Base-by-base conservation (phyloP, 2,797 vertebrate species). In the Xenopus petersii region DNA sequence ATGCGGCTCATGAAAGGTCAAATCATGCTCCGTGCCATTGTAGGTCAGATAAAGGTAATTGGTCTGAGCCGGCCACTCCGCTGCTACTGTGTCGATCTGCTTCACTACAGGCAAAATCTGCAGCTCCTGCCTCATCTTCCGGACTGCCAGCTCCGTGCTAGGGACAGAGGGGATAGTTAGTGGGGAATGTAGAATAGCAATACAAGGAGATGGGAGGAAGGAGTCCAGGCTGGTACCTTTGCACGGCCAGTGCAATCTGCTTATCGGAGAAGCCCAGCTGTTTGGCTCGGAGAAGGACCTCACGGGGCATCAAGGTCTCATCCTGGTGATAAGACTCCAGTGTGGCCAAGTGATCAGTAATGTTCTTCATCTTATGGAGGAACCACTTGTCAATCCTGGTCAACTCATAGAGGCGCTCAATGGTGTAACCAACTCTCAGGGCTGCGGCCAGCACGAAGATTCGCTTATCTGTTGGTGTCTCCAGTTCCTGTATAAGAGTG, bases 31-130 rank as follows among this genome's bases (percentile, higher is more conserved):
- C 0, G 81, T 89, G 47, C 95, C 96, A 0, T 96, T 89, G 84
- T 99, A 99, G 0, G 94, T 99, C 86, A 99, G 88, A 88, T 99
- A 99, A 64, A 99, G 87, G 89, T 99, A 99, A 86, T 99, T 99
- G 3, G 97, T 99, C 65, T 93, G 87, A 7, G 97, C 97, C 0
- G 98, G 96, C 98, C 98, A 99, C 73, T 99, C 98, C 0, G 96
- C 98, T 0, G 98, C 98, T 83, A 99, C 98, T 0, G 98, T 99
- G 79, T 99, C 98, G 0, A 99, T 98, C 90, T 98, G 98, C 83
- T 99, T 99, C 82, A 99, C 96, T 5, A 93, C 93, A 0, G 98
- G 97, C 60, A 96, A 87, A 81, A 99, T 98, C 80, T 89, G 90
- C 89, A 94, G 93, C 61, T 97, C 94, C 0, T 46, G 93, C 0